These are phyloP conservation scores for Tachysurus vachellii DNA, from an alignment of 2,113 vertebrate species.

Conservation along the genomic window DNA sequence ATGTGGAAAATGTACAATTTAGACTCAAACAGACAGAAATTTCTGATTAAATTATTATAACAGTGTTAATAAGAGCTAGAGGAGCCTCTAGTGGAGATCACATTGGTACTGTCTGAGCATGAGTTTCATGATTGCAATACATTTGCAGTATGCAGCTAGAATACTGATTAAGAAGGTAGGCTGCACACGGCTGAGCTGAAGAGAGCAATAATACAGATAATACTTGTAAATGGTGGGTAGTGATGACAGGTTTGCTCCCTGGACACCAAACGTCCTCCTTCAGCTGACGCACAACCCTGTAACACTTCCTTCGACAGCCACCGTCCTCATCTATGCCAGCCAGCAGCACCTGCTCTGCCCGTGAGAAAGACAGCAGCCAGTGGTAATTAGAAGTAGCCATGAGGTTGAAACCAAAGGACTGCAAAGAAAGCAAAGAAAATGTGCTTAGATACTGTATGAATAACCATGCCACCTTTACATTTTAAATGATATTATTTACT, in stretches of 20 bases:
- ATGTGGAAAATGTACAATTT: no score
- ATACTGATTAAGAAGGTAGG: neutral
- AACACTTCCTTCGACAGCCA: conserved; percentile 78
- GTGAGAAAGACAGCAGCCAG: conserved; percentile 82
- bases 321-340: conserved; percentile 81
- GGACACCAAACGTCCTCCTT: conserved; percentile 84
- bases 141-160: neutral
- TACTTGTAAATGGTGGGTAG: conserved; percentile 80
- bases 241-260: conserved; percentile 76
- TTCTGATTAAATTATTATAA: neutral
- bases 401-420: conserved; percentile 82
- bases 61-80: neutral
- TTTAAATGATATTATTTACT: neutral
- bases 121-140: neutral
- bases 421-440: conserved; percentile 1
- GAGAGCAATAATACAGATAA: neutral
- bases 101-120: neutral
- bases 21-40: neutral
- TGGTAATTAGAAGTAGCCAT: conserved; percentile 80
- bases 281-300: conserved; percentile 78
- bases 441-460: neutral
- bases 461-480: neutral
- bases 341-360: conserved; percentile 77
- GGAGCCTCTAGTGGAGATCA: neutral
- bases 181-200: neutral